Base-by-base conservation (phyloP, 2,888 invertebrate genomes). In the Habrosyne pyritoides region DNA sequence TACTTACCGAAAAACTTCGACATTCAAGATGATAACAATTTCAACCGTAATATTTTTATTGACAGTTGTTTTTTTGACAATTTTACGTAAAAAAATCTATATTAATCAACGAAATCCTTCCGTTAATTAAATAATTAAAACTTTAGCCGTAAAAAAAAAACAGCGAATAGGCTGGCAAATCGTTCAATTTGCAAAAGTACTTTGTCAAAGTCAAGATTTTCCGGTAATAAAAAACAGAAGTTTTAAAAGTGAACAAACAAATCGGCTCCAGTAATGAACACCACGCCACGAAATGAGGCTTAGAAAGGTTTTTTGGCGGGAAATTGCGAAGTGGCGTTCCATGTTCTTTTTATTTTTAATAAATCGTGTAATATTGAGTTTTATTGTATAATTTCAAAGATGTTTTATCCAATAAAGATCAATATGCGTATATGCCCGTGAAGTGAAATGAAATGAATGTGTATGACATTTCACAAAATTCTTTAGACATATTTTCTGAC, bases 201-300 rank as follows among this genome's bases (percentile, higher is more conserved):
- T 66, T 63, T 54, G 30, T 22, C 51, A 24, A 69, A 75, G 62
- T 75, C 64, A 53, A 61, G 57, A 63, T 68, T 66, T 70, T 60
- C 21, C 65, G 65, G 59, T 66, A 59, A 75, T 73, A 67, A 69
- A 69, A 69, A 59, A 59, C 67, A 75, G 66, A 66, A 66, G 61
- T 72, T 67, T 49, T 8, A 7, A 42, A 42, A 42, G 42, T 42
- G 7, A 42, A 52, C 12, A 52, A 52, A 60, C 58, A 49, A 46
- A 28, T 50, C 28, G 28, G 14, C 0, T 10, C 28, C 28, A 21
- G 28, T 26, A 28, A 18, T 22, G 10, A 47, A n/a, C 18, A 10
- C 10, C 21, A 12, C 18, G 12, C 18, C 10, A 12, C 26, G 30
- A 30, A 50, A 28, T 50, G 49, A 28, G 21, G 28, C 42, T 18